Evolutionary conservation across 2,113 vertebrate genomes (phyloP), one percentile per base, ranked within the genome.

Genomic region (Colistium nudipinnis): DNA sequence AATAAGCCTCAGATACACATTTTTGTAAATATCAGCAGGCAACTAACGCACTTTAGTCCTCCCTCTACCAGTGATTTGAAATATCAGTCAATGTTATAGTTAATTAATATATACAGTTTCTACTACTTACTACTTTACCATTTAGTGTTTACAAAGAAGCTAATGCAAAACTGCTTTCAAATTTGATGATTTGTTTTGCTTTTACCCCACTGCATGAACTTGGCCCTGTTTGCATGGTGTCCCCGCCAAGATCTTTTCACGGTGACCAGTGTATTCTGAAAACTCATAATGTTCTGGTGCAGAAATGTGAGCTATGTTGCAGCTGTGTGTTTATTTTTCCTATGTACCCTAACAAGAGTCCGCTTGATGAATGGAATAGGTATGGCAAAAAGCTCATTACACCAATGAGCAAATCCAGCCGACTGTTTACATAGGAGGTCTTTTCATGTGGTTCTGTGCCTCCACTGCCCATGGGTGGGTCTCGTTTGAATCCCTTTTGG

Each of bases 391-490:
- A 30, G 10, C 17, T 69, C 53, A 49, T 69, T 44, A 53, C 53
- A 64, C 45, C 17, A 0, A 27, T 56, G 33, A 38, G 39, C n/a
- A 17, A 45, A 56, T 68, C 24, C 56, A 64, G 36, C 20, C 13
- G 24, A 33, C 57, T 76, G 75, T 87, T 86, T 83, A 72, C 56
- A 69, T 55, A 79, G 30, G 17, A 67, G 63, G 35, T 62, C n/a
- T 74, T 69, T 82, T 85, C 72, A 82, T 88, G 82, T 85, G 79
- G 81, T 78, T 73, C 24, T 43, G 51, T 62, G 76, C 71, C 73
- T 69, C 30, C 48, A 20, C 57, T 65, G 73, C 54, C 52, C 41
- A 73, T 88, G 88, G 91, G 91, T 82, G 90, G 84, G 85, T 82
- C 89, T 66, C 67, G 55, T 27, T 64, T 72, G 62, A 74, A 61